These are phyloP conservation scores for Carcina quercana DNA, from an alignment of 2,888 invertebrate species.

Conservation along the genomic window DNA sequence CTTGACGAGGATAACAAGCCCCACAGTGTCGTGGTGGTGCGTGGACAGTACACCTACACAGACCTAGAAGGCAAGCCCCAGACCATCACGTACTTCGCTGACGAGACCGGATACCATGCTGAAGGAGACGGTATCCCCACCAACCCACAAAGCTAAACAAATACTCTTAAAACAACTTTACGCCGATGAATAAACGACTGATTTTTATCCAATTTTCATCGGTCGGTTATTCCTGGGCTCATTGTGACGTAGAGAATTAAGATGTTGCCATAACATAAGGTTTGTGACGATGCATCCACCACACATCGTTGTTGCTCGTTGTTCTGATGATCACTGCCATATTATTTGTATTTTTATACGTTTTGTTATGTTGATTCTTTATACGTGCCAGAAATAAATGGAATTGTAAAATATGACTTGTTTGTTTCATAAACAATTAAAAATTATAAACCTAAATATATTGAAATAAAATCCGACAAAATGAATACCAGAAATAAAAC, in stretches of 20 bases:
- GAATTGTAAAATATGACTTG: no score
- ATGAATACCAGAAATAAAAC: no score
- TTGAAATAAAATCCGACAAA: no score
- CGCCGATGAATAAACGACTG: constrained; percentile 18
- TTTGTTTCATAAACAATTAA: no score
- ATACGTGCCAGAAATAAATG: constrained; percentile 16
- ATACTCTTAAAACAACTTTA: no score
- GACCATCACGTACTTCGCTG: constrained; percentile 70
- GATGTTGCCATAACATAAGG: constrained; percentile 6
- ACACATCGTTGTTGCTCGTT: constrained; percentile 21
- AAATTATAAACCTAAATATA: no score
- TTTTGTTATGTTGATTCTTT: constrained; percentile 39
- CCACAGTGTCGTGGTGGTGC: constrained; percentile 67
- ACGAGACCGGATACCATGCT: constrained; percentile 78
- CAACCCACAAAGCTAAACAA: constrained; percentile 32
- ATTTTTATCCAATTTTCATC: constrained; percentile 5
- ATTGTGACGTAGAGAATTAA: constrained; percentile 5
- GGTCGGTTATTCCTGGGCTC: constrained; percentile 9
- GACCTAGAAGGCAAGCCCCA: constrained; percentile 70
- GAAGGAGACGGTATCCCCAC: constrained; percentile 77
- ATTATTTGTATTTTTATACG: constrained; percentile 40
- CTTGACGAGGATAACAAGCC: constrained; percentile 75
- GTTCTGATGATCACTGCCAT: constrained; percentile 46
- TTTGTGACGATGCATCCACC: constrained; percentile 10
- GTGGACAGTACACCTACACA: constrained; percentile 75